These are phyloP conservation scores for Nicator chloris DNA, from an alignment of 2,113 vertebrate genomes.

Conservation along the genomic window DNA sequence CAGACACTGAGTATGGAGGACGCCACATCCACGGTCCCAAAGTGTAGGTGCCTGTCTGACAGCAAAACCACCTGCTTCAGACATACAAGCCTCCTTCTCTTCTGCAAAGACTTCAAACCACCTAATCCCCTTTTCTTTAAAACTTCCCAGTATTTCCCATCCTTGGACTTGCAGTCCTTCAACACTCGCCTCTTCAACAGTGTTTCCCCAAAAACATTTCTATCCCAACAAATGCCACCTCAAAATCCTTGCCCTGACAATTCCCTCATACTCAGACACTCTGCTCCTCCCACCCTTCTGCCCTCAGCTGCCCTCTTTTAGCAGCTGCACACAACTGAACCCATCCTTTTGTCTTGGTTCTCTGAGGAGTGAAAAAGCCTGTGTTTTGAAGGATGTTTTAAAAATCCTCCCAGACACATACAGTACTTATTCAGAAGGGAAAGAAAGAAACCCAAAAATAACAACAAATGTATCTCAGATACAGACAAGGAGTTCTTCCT, in stretches of 20 bases:
- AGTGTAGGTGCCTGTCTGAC: neutral
- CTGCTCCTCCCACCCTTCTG: neutral
- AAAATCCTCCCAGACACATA: slow-evolving; percentile 19
- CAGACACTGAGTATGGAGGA: neutral
- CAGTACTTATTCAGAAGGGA: slow-evolving; percentile 12
- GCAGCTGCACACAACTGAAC: slow-evolving; percentile 41
- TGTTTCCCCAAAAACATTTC: neutral
- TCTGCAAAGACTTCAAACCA: neutral
- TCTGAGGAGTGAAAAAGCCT: neutral
- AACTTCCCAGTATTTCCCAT: neutral
- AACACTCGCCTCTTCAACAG: neutral
- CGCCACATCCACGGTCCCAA: neutral
- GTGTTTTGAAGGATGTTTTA: slow-evolving; percentile 9
- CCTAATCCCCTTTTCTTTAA: neutral
- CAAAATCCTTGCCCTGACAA: neutral
- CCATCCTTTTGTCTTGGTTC: slow-evolving; percentile 27
- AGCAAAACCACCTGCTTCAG: neutral
- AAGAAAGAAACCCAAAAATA: neutral
- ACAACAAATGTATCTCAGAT: neutral
- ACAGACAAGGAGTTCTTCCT: neutral
- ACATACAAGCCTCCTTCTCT: neutral
- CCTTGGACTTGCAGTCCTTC: neutral
- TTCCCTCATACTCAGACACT: neutral
- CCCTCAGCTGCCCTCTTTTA: slow-evolving; percentile 29
- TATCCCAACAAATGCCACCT: neutral